Evolutionary conservation across 2,888 invertebrate genomes (phyloP).

Genomic region (Metallyticus violacea): DNA sequence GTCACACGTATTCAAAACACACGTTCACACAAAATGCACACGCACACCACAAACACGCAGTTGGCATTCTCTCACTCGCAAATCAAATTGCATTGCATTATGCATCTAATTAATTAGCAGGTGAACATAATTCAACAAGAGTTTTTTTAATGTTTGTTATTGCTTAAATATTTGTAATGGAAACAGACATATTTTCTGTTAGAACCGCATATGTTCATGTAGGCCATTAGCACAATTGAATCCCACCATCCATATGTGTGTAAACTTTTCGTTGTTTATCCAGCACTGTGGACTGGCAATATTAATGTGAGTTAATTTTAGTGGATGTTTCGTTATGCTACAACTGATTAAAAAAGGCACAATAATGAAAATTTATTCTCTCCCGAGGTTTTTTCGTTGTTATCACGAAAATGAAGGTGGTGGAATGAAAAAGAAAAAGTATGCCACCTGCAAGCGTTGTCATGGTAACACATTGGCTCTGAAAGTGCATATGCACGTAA

Average conservation of each 20-base stretch:
- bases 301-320: background rate
- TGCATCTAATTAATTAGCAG: constrained; percentile 13
- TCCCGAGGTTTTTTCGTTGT: background rate
- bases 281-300: background rate
- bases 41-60: background rate
- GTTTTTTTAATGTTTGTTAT: constrained; percentile 18
- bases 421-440: background rate
- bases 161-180: constrained; percentile 15
- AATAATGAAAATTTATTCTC: background rate
- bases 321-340: background rate
- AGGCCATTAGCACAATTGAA: background rate
- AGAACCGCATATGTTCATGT: background rate
- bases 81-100: background rate
- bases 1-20: background rate
- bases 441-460: background rate
- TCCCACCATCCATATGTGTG: background rate
- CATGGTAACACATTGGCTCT: background rate
- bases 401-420: background rate
- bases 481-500: background rate
- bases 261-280: background rate
- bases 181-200: background rate
- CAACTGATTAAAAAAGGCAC: background rate
- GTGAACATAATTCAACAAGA: constrained; percentile 25
- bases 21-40: background rate
- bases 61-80: background rate